Conservation (phyloP, 1,140 invertebrate genomes). For the Drosophila pseudoananassae region DNA sequence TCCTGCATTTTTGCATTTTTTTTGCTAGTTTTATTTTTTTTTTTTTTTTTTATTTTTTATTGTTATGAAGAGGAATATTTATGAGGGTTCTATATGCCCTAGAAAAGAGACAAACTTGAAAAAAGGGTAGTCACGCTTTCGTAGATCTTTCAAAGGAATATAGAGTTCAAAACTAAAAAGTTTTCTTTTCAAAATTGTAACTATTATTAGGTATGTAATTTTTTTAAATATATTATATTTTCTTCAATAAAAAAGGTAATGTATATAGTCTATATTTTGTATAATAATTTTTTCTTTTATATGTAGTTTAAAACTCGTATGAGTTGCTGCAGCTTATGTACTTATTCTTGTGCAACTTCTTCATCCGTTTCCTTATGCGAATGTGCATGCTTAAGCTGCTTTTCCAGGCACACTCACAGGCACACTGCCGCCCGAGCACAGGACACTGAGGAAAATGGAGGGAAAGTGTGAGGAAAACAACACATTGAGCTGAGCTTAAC, state of each 20-base stretch:
- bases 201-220: neutral
- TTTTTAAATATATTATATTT: neutral
- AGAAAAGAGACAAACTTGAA: neutral
- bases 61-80: slow-evolving; percentile 46
- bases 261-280: neutral
- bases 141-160: neutral
- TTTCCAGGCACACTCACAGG: slow-evolving; percentile 36
- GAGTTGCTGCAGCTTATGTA: slow-evolving; percentile 63
- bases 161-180: no score
- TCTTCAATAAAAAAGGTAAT: neutral
- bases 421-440: neutral
- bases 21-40: neutral
- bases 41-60: slow-evolving; percentile 24
- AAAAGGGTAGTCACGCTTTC: neutral
- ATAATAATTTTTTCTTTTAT: neutral
- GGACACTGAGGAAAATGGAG: slow-evolving; percentile 1
- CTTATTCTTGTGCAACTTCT: slow-evolving; percentile 76
- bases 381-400: slow-evolving; percentile 71
- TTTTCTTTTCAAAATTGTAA: neutral
- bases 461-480: slow-evolving; percentile 37
- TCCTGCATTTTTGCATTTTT: slow-evolving; percentile 7
- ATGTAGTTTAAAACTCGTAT: slow-evolving; percentile 42
- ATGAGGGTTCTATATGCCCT: slow-evolving; percentile 34
- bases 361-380: slow-evolving; percentile 70
- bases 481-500: slow-evolving; percentile 65